These are phyloP conservation scores for Dicyrtoma fusca DNA, from an alignment of 2,888 invertebrate species.

Conservation along the genomic window DNA sequence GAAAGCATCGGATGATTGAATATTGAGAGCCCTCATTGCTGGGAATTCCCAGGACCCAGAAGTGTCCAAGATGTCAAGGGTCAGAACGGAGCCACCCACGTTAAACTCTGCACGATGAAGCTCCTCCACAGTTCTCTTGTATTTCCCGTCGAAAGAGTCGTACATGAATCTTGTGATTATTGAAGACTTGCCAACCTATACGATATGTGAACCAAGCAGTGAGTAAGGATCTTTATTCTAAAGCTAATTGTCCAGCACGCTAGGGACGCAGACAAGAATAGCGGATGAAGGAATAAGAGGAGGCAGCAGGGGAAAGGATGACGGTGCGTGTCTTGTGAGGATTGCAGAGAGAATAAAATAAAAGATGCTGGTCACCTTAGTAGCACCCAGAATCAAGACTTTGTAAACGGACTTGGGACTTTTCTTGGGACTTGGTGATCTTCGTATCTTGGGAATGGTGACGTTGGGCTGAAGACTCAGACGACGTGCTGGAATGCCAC, in stretches of 20 bases:
- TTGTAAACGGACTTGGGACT: constrained; percentile 50
- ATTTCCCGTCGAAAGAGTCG: constrained; percentile 77
- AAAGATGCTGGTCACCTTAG: constrained; percentile 49
- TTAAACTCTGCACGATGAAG: constrained; percentile 83
- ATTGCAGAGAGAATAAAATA: constrained; percentile 64
- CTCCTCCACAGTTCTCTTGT: constrained; percentile 87
- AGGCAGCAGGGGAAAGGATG: too few relatives aligned
- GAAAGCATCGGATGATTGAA: constrained; percentile 86
- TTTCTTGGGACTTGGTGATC: constrained; percentile 53
- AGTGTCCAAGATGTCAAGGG: constrained; percentile 64
- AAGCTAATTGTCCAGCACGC: too few relatives aligned
- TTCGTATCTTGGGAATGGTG: constrained; percentile 32
- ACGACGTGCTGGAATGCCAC: constrained; percentile 43
- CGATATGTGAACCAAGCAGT: too few relatives aligned
- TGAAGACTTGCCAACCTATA: constrained; percentile 80
- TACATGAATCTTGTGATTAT: constrained; percentile 79
- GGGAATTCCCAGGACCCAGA: constrained; percentile 87
- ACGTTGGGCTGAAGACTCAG: constrained; percentile 50
- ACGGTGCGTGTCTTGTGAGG: too few relatives aligned
- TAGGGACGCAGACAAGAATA: too few relatives aligned
- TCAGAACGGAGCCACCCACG: constrained; percentile 72
- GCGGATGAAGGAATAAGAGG: too few relatives aligned
- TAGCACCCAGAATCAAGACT: constrained; percentile 53
- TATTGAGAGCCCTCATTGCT: constrained; percentile 73
- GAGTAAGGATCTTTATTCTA: too few relatives aligned